These are phyloP conservation scores for Standfussiana lucernea DNA, from an alignment of 2,888 invertebrate species.

Conservation along the genomic window DNA sequence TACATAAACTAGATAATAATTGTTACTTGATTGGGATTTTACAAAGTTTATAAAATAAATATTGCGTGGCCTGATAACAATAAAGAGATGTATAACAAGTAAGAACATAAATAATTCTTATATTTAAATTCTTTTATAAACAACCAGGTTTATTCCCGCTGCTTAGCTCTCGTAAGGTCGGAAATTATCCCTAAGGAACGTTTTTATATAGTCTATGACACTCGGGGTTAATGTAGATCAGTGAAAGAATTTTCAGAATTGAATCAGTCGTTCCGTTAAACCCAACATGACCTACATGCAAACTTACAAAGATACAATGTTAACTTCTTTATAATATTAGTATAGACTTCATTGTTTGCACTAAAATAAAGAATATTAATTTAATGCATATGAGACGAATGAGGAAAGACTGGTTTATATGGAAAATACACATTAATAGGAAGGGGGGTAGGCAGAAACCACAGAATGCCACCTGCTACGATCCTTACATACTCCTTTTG, in stretches of 20 bases:
- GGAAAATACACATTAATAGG: no score
- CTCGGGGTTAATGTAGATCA: neutral
- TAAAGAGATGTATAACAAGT: neutral
- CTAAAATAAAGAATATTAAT: no score
- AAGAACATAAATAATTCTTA: neutral
- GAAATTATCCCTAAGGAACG: neutral
- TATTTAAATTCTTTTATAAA: neutral
- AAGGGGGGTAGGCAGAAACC: no score
- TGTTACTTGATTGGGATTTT: neutral
- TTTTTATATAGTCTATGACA: neutral
- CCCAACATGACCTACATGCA: neutral
- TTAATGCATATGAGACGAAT: no score
- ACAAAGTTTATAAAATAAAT: neutral
- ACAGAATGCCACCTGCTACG: no score
- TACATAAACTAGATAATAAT: neutral
- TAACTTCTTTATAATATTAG: neutral
- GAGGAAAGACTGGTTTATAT: no score
- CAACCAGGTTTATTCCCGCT: neutral
- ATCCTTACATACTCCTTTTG: no score
- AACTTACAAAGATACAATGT: neutral
- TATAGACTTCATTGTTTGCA: no score
- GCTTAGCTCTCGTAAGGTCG: neutral
- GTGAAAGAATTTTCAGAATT: neutral
- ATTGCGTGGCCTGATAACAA: neutral
- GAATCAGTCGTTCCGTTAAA: neutral